Base-by-base conservation (phyloP, 1,140 invertebrate species). In the Harpegnathos saltator region DNA sequence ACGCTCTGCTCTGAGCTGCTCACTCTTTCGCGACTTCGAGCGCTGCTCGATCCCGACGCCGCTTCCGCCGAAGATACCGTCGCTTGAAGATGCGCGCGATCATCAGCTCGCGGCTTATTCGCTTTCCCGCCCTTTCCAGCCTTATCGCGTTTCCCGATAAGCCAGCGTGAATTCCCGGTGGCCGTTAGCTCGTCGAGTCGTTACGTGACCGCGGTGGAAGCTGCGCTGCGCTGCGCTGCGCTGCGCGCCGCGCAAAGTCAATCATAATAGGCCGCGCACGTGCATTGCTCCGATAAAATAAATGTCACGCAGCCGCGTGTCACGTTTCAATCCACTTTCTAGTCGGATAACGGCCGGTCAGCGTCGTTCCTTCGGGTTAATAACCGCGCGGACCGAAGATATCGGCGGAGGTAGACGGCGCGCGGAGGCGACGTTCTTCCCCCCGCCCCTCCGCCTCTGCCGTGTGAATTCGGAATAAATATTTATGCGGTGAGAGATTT, bases 231-330 rank as follows among this genome's bases (percentile, higher is more conserved):
- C 59, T n/a, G n/a, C n/a, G 54, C 68, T 44, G 77, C 54, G 33
- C 33, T 54, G 33, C 65, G 24, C 59, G 66, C 1, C 29, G 15
- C 54, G n/a, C 74, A 38, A 80, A 74, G 77, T 85, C 75, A 71
- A 82, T 68, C 38, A 58, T 72, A 81, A 81, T 73, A 77, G 59
- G 24, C 29, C 58, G 63, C 58, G 63, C 65, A 78, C 63, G 75
- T 72, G 63, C 77, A 33, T 33, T 29, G 38, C 19, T 50, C 66
- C 66, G 63, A 66, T 65, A 58, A 83, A 83, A 77, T 44, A 78
- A 83, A 83, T 83, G 82, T 78, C 81, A 75, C 73, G 81, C 77
- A 58, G 52, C 24, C 77, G 66, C 56, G 66, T 81, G 66, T 59
- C 77, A 69, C 66, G 77, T 74, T 83, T 78, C 73, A 65, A 83